phyloP scores from a whole-genome alignment of 2,888 invertebrate genomes.

The Dyspetes luteomarginatus region DNA sequence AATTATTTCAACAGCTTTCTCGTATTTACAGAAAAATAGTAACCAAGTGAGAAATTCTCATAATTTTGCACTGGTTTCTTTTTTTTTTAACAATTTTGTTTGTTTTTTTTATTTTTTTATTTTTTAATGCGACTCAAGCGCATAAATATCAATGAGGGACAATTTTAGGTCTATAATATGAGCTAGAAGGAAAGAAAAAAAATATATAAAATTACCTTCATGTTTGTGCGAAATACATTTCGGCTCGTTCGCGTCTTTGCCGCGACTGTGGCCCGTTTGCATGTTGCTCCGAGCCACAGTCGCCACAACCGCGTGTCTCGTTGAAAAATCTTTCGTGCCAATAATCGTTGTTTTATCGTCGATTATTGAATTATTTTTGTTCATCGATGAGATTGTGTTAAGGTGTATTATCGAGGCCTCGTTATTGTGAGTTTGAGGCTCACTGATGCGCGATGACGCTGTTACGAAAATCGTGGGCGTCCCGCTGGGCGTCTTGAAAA shows the following conservation, averaged over 20 bases:
- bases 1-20: no score
- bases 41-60: no score
- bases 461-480: conserved; percentile 78
- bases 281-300: conserved; percentile 67
- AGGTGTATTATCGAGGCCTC: conserved; percentile 60
- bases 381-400: conserved; percentile 56
- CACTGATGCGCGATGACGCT: conserved; percentile 74
- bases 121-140: no score
- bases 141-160: no score
- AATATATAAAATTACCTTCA: conserved; percentile 72
- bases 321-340: conserved; percentile 62
- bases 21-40: no score
- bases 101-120: no score
- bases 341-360: conserved; percentile 27
- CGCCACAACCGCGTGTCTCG: conserved; percentile 32
- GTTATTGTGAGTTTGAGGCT: conserved; percentile 61
- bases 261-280: conserved; percentile 69
- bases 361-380: conserved; percentile 68
- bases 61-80: no score
- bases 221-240: conserved; percentile 68
- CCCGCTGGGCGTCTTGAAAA: conserved; percentile 68
- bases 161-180: background rate
- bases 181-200: background rate
- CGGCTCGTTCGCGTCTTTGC: conserved; percentile 72
- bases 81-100: no score